These are phyloP conservation scores for Falco columbarius DNA, from an alignment of 2,797 vertebrate genomes.

Conservation along the genomic window DNA sequence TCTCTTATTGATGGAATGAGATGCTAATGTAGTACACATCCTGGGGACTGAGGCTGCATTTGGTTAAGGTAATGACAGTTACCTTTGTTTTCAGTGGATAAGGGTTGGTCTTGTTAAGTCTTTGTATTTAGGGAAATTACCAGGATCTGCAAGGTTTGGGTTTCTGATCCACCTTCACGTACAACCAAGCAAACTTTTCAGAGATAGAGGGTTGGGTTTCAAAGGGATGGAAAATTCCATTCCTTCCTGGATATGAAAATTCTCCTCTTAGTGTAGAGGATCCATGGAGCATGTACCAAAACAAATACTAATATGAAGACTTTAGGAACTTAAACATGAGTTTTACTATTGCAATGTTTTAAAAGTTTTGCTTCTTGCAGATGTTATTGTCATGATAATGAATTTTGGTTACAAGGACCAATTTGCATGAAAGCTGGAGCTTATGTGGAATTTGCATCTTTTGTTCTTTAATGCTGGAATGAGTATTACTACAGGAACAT, in stretches of 20 bases:
- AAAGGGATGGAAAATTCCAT: not conserved
- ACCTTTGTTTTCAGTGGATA: not conserved
- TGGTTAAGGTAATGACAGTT: not conserved
- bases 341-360: not conserved
- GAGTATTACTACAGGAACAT: conserved; percentile 4
- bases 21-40: not conserved
- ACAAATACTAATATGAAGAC: not conserved
- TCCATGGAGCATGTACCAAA: not conserved
- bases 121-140: not conserved
- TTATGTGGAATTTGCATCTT: not conserved
- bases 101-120: not conserved
- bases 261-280: not conserved
- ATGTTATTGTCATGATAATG: conserved; percentile 13
- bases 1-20: not conserved
- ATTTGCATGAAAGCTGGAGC: conserved; percentile 28
- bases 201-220: not conserved
- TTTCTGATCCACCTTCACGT: not conserved
- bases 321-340: not conserved
- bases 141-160: not conserved
- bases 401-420: not conserved
- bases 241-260: not conserved
- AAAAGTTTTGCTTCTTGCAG: not conserved
- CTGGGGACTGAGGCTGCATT: not conserved
- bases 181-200: not conserved
- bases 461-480: conserved; percentile 23